Percentiles rank a stretch among this genome's conserved stretches.
Evolutionary conservation across 2,113 vertebrate genomes (phyloP).

Genomic region (Heptranchias perlo): DNA sequence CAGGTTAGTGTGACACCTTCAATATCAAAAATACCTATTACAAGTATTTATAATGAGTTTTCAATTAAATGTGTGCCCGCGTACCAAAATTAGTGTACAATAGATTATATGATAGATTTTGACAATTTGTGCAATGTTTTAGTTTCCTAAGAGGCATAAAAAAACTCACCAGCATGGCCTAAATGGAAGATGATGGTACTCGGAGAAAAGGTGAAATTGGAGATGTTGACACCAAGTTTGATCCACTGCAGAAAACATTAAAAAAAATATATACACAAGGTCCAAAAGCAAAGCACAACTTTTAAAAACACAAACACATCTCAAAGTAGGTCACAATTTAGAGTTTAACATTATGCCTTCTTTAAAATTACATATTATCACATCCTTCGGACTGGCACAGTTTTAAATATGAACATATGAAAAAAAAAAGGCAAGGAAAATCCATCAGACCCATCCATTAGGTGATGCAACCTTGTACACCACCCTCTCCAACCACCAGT

Average conservation of each 20-base stretch:
- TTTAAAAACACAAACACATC: background rate
- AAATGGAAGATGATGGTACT: slow-evolving; percentile 90
- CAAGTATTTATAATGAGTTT: background rate
- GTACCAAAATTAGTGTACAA: background rate
- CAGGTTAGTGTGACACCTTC: background rate
- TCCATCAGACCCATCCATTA: background rate
- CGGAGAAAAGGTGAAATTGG: slow-evolving; percentile 91
- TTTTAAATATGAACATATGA: background rate
- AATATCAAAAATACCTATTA: background rate
- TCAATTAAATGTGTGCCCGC: background rate
- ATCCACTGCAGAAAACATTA: slow-evolving; percentile 72
- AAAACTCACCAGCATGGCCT: slow-evolving; percentile 85
- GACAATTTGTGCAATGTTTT: background rate
- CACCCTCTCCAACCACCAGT: background rate
- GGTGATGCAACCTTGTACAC: background rate
- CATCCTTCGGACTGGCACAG: background rate
- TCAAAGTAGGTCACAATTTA: background rate
- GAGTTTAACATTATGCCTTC: background rate
- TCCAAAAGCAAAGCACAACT: background rate
- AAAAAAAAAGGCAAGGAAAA: background rate
- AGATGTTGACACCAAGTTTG: slow-evolving; percentile 93
- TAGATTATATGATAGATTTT: no score
- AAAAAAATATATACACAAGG: slow-evolving; percentile 39
- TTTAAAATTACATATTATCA: background rate
- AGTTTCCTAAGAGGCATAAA: background rate